Evolutionary conservation across 1,140 invertebrate species (phyloP), one percentile per base, ranked within the genome.

Genomic region (Cherax destructor): DNA sequence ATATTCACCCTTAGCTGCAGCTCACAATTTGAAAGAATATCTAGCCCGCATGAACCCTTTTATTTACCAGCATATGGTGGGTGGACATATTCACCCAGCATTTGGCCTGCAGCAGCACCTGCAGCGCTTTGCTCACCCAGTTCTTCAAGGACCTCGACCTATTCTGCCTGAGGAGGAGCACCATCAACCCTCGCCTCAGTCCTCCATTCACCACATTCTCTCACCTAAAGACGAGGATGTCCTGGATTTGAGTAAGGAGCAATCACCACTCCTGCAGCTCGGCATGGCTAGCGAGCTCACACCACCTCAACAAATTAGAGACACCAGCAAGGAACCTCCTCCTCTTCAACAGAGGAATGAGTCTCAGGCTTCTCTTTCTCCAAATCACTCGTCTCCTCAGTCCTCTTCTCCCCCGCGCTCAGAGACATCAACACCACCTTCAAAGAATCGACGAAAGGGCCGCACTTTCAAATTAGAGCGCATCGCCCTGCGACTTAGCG

Each of bases 391-490:
- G 50, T 84, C 83, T 7, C 30, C 30, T 41, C 30, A 41, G 30
- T 41, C 30, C 30, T 83, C 65, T 4, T 83, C 81, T 7, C 83
- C 91, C 41, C 84, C 92, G 9, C 93, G 87, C 78, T 84, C 86
- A 30, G 86, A 92, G 72, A 88, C 90, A 50, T 86, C 86, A 72
- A 88, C 83, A 10, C 93, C 91, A 41, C 94, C 94, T 1, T 94
- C 95, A 13, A 97, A 96, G 84, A 96, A 96, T 93, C 96, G 97
- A 59, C 96, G 97, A 88, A 98, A 98, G 94, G 97, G 97, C 0
- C 96, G 96, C 83, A 97, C 97, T 0, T 96, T 96, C 93, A 98
- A 97, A 90, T 94, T 98, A 65, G 96, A 97, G 50, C 95, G 95
- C 3, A 95, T 96, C 3, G 94, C 95, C 7, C 92, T 96, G 78